Conservation (phyloP, 2,888 invertebrate genomes). For the Parnassius orleans region DNA sequence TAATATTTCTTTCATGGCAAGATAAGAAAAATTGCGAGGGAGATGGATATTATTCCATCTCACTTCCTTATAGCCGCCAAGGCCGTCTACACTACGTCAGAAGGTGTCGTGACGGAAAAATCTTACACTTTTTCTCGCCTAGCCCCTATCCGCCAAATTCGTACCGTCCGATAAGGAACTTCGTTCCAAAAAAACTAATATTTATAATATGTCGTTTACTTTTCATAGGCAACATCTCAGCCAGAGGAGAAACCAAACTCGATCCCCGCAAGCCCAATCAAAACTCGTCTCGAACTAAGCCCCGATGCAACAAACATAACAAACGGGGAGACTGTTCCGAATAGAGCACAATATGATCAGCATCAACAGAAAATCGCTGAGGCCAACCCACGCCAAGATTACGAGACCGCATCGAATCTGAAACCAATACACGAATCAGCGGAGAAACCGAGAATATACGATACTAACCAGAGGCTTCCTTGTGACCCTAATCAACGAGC, state of each 20-base stretch:
- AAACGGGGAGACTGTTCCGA: not conserved
- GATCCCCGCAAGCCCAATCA: slow-evolving; percentile 42
- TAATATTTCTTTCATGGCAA: no score
- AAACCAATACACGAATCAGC: slow-evolving; percentile 5
- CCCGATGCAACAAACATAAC: slow-evolving; percentile 1
- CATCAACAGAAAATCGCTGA: not conserved
- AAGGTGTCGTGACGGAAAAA: no score
- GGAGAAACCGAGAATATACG: slow-evolving; percentile 18
- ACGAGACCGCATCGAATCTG: slow-evolving; percentile 5
- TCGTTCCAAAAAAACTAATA: not conserved
- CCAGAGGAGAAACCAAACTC: slow-evolving; percentile 35
- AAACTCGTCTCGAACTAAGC: slow-evolving; percentile 36
- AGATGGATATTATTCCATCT: no score
- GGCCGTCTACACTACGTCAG: no score
- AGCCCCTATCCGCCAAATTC: no score
- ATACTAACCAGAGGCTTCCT: slow-evolving; percentile 22
- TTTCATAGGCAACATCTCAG: slow-evolving; percentile 29
- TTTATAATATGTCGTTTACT: slow-evolving; percentile 2
- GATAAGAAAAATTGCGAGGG: no score
- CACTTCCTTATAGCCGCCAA: no score
- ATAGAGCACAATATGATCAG: not conserved
- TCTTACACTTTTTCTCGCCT: no score
- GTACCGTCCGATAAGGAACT: no score
- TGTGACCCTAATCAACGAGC: slow-evolving; percentile 31
- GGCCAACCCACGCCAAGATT: not conserved